These are phyloP conservation scores for Trissolcus basalis DNA, from an alignment of 1,140 invertebrate genomes.

Conservation along the genomic window DNA sequence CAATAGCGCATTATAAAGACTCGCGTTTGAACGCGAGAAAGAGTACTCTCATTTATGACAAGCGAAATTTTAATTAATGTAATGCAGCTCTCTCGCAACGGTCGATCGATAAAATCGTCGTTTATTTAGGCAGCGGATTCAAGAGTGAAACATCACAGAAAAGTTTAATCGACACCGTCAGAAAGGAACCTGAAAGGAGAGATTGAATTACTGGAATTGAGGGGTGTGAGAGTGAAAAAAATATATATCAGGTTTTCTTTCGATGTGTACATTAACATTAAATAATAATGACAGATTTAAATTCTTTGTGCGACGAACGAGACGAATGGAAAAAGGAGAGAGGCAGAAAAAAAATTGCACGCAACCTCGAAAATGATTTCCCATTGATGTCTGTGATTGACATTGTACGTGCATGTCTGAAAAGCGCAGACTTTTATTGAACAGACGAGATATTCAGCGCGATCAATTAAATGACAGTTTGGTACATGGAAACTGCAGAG, in stretches of 20 bases:
- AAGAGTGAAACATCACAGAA: slow-evolving; percentile 53
- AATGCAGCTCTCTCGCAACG: slow-evolving; percentile 43
- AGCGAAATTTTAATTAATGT: slow-evolving; percentile 58
- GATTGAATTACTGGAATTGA: slow-evolving; percentile 44
- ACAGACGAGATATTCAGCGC: slow-evolving; percentile 9
- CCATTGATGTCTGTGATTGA: slow-evolving; percentile 37
- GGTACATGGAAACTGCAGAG: slow-evolving; percentile 1
- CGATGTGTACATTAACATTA: slow-evolving; percentile 29
- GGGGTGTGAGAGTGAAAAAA: slow-evolving; percentile 14
- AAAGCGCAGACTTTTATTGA: slow-evolving; percentile 30
- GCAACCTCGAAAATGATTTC: slow-evolving; percentile 22
- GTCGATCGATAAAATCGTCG: slow-evolving; percentile 53
- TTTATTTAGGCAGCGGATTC: slow-evolving; percentile 53
- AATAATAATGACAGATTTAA: no score
- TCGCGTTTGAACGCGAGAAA: slow-evolving; percentile 33
- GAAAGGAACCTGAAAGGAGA: slow-evolving; percentile 33
- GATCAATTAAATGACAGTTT: slow-evolving; percentile 23
- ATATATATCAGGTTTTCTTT: slow-evolving; percentile 15
- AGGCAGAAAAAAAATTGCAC: slow-evolving; percentile 12
- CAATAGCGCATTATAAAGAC: slow-evolving; percentile 33
- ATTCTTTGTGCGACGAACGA: no score
- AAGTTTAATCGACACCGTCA: slow-evolving; percentile 41
- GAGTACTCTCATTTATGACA: slow-evolving; percentile 45
- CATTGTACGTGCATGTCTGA: slow-evolving; percentile 8
- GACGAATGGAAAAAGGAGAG: background rate